Conservation (phyloP, 2,113 vertebrate genomes). For the Cyanoramphus novaezelandiae region DNA sequence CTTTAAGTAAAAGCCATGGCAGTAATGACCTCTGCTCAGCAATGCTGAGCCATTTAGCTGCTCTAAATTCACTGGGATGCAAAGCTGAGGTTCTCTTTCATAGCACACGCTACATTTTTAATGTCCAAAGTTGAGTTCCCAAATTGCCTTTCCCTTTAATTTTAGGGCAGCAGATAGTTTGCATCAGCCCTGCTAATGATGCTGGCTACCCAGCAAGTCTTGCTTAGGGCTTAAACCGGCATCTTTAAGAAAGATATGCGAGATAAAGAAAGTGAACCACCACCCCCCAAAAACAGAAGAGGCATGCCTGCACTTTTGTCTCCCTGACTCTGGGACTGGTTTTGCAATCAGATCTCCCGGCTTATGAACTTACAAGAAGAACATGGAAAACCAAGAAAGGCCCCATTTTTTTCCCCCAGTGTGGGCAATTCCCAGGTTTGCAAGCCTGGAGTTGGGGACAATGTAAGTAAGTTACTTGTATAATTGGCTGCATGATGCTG, state of each 20-base stretch:
- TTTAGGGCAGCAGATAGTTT: neutral
- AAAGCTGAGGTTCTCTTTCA: neutral
- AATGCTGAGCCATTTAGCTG: neutral
- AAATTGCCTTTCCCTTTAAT: neutral
- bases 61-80: neutral
- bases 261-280: neutral
- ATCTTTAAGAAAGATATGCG: neutral
- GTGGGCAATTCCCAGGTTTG: neutral
- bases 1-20: fast-evolving
- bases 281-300: neutral
- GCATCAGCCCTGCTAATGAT: neutral
- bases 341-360: neutral
- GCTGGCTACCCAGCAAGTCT: neutral
- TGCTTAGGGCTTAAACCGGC: neutral
- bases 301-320: neutral
- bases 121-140: neutral
- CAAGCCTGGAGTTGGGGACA: neutral
- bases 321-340: neutral
- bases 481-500: neutral
- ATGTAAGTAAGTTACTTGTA: neutral
- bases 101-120: neutral
- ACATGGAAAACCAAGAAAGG: neutral
- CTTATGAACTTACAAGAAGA: neutral
- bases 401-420: neutral
- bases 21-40: neutral